Evolutionary conservation across 2,113 vertebrate genomes (phyloP).

Genomic region (Thamnophis sirtalis): DNA sequence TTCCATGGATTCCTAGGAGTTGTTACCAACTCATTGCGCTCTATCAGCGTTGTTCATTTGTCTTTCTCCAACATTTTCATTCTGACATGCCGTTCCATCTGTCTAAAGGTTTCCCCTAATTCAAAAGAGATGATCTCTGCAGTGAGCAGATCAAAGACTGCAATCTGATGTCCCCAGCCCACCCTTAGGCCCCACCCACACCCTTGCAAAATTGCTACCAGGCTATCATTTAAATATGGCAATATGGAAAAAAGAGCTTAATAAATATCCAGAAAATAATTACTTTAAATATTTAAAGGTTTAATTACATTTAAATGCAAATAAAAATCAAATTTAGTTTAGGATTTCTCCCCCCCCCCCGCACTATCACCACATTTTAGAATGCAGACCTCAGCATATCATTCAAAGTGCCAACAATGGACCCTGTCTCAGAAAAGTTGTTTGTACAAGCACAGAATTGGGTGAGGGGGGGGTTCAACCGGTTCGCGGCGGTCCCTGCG

Average conservation of each 20-base stretch:
- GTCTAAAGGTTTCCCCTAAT: constrained; percentile 12
- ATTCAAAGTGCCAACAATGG: not conserved
- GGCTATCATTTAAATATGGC: not conserved
- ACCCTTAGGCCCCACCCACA: not conserved
- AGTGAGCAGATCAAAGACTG: constrained; percentile 1
- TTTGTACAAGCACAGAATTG: not conserved
- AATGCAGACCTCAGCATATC: not conserved
- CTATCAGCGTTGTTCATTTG: constrained; percentile 38
- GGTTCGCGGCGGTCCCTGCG: too few relatives aligned
- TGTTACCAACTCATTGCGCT: constrained; percentile 30
- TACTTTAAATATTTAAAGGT: not conserved
- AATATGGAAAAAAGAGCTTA: not conserved
- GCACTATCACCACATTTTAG: not conserved
- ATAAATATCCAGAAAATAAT: not conserved
- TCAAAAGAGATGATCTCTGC: not conserved
- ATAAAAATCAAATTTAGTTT: not conserved
- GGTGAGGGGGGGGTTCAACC: rapidly evolving
- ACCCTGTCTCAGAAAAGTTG: not conserved
- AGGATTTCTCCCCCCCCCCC: not conserved
- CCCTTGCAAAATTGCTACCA: not conserved
- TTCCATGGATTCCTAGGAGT: constrained; percentile 41
- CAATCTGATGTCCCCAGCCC: not conserved
- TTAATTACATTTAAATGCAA: not conserved
- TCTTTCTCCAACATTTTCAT: constrained; percentile 40
- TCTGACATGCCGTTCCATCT: constrained; percentile 35